Base-by-base conservation (phyloP, 2,797 vertebrate species). In the Mionectes olivaceus region DNA sequence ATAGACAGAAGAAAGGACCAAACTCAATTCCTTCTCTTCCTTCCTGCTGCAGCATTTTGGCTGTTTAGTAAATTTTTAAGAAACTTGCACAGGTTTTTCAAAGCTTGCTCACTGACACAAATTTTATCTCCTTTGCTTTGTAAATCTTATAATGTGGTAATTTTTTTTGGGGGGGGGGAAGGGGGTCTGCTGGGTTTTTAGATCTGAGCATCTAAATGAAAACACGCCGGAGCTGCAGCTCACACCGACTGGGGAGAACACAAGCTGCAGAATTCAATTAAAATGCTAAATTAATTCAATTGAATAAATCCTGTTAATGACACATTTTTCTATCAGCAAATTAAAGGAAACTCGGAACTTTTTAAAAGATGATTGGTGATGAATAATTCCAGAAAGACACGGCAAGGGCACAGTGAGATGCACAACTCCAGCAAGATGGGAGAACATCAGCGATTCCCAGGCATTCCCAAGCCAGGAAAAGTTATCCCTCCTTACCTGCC, bases 401-500 rank as follows among this genome's bases (percentile, higher is more conserved):
- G 28, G 74, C 83, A 82, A 93, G 73, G 91, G 87, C 95, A 89
- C 44, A 8, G 50, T 23, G 5, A 28, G 30, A 77, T 7, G 61
- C 73, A 57, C 1, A 7, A n/a, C 78, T 82, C 28, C 60, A 28
- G 65, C 43, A 9, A 53, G 84, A 67, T 4, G 56, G 56, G 85
- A 63, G 74, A 41, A 9, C 11, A 33, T 18, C 86, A 46, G 44
- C 0, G 2, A 35, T 4, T 27, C 13, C 63, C 33, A 49, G 50
- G 44, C 0, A 7, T 11, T 47, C 27, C 5, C 10, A 24, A 35
- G 59, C 19, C 25, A n/a, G 63, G 49, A 6, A 8, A 33, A 73
- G 44, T 23, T 9, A 9, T 37, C 50, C 37, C 16, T 22, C n/a
- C 4, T 97, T 98, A 99, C 99, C 99, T 98, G 98, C 99, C 59